Percentiles rank a stretch among this genome's conserved stretches.
These are phyloP conservation scores for Antedon mediterranea DNA, from an alignment of 53 echinoderm and acorn worm genomes.

Conservation along the genomic window DNA sequence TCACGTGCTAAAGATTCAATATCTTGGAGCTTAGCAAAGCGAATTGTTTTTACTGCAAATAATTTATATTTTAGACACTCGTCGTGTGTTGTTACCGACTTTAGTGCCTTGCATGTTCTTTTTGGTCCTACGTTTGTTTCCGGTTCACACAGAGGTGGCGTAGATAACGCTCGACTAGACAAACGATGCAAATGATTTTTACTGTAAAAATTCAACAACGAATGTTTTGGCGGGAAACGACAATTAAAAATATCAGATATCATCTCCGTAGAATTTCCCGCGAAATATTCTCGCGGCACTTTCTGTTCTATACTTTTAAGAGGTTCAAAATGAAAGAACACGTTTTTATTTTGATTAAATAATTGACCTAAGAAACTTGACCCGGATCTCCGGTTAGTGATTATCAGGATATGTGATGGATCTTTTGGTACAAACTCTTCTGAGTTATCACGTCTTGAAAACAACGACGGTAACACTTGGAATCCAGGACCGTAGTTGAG, in stretches of 20 bases:
- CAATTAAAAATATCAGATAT: constrained; percentile 50
- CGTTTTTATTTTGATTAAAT: constrained; percentile 78
- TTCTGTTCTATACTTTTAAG: constrained; percentile 71
- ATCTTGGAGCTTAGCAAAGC: constrained; percentile 40
- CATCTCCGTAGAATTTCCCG: constrained; percentile 24
- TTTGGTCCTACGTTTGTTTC: constrained; percentile 3
- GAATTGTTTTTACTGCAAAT: constrained; percentile 56
- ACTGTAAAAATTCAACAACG: constrained; percentile 57
- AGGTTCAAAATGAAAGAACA: constrained; percentile 96
- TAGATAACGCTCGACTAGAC: constrained; percentile 43
- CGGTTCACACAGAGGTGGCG: constrained; percentile 53
- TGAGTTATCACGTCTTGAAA: neutral
- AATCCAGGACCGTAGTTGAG: neutral
- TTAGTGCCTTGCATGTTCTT: constrained; percentile 10
- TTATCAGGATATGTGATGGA: constrained; percentile 55
- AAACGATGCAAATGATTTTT: constrained; percentile 57
- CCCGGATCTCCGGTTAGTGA: constrained; percentile 83
- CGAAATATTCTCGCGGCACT: constrained; percentile 24
- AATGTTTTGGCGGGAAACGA: constrained; percentile 53
- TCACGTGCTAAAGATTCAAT: constrained; percentile 33
- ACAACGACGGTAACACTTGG: neutral
- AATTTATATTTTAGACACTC: constrained; percentile 45
- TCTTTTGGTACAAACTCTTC: neutral
- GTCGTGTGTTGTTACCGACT: constrained; percentile 13
- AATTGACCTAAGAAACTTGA: constrained; percentile 89